phyloP scores from a whole-genome alignment of 2,888 invertebrate genomes.

The Peribatodes rhomboidaria region DNA sequence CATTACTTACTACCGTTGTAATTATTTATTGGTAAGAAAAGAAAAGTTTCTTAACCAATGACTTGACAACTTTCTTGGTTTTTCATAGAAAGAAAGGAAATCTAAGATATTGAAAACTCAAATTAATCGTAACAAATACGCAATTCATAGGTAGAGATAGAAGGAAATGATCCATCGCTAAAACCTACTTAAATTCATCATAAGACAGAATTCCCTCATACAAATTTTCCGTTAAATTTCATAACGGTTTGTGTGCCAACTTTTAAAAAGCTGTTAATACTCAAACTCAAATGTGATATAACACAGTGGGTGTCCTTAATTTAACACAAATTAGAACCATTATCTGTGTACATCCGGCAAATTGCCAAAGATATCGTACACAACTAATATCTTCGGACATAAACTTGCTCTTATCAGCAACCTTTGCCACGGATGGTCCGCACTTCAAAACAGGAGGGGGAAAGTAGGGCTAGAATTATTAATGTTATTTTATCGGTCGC shows the following conservation, averaged over 20 bases:
- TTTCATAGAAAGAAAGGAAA: background rate
- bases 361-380: slow-evolving; percentile 71
- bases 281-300: slow-evolving; percentile 5
- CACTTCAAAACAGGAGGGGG: slow-evolving; percentile 64
- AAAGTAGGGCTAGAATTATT: slow-evolving; percentile 64
- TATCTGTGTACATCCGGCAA: slow-evolving; percentile 76
- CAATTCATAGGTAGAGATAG: too few species aligned
- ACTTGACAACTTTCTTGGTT: background rate
- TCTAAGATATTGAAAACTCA: too few species aligned
- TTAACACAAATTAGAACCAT: slow-evolving; percentile 58
- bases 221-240: background rate
- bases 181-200: background rate
- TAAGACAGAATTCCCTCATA: background rate
- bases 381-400: slow-evolving; percentile 49
- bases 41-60: background rate
- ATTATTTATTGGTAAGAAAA: too few species aligned
- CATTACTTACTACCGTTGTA: too few species aligned
- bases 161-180: too few species aligned
- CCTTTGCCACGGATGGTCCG: slow-evolving; percentile 48
- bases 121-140: too few species aligned
- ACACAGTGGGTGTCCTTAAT: slow-evolving; percentile 55
- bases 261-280: slow-evolving; percentile 10
- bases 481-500: slow-evolving; percentile 57
- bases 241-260: slow-evolving; percentile 18
- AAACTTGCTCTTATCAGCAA: slow-evolving; percentile 71